Evolutionary conservation across 2,888 invertebrate genomes (phyloP).

Genomic region (Euplexia lucipara): DNA sequence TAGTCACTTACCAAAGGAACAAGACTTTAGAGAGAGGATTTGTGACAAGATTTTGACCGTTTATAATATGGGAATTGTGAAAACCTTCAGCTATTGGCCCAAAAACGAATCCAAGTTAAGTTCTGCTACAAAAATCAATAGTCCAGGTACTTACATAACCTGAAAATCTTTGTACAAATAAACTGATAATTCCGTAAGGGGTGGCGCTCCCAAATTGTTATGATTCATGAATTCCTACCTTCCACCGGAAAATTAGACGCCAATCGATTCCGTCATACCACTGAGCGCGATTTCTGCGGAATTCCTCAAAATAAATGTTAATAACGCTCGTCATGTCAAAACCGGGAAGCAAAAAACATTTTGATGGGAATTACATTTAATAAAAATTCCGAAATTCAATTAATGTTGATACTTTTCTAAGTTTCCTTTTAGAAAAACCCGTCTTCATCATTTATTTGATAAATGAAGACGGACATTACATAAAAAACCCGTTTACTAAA

Average conservation of each 20-base stretch:
- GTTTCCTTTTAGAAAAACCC: too few relatives aligned
- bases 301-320: slow-evolving; percentile 49
- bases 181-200: slow-evolving; percentile 49
- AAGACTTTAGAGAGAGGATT: too few relatives aligned
- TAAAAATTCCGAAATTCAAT: slow-evolving; percentile 3
- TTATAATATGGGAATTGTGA: too few relatives aligned
- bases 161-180: slow-evolving; percentile 42
- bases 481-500: too few relatives aligned
- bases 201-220: slow-evolving; percentile 58
- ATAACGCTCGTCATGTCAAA: slow-evolving; percentile 9
- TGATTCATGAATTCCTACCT: slow-evolving; percentile 59
- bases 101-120: too few relatives aligned
- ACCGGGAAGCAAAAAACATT: background rate
- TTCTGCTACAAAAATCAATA: slow-evolving; percentile 32
- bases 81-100: background rate
- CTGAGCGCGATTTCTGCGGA: slow-evolving; percentile 24
- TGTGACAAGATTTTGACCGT: too few relatives aligned
- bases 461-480: too few relatives aligned
- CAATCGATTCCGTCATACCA: slow-evolving; percentile 54
- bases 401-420: too few relatives aligned
- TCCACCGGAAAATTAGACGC: slow-evolving; percentile 64
- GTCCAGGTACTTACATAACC: slow-evolving; percentile 22
- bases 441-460: too few relatives aligned
- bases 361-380: background rate
- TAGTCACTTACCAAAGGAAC: too few relatives aligned